phyloP scores from a whole-genome alignment of 2,797 vertebrate species.

The Anas flavirostris region DNA sequence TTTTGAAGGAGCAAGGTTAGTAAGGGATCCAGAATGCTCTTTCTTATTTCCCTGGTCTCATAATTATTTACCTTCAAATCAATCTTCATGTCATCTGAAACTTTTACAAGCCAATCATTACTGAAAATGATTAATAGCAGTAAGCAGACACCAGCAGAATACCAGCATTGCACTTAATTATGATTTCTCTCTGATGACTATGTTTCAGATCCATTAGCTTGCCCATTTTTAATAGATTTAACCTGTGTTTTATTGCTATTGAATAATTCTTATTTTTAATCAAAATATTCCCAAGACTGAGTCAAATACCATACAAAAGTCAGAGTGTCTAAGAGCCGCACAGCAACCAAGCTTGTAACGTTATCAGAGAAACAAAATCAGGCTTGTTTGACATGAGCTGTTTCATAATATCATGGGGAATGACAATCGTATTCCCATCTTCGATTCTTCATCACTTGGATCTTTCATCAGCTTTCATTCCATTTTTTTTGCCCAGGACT shows the following conservation, averaged over 20 bases:
- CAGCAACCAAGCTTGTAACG: neutral
- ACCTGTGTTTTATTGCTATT: constrained; percentile 54
- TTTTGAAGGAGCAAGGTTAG: neutral
- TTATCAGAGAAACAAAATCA: neutral
- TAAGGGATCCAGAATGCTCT: neutral
- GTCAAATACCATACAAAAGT: neutral
- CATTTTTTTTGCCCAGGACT: neutral
- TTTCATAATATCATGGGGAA: neutral
- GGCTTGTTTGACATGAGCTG: neutral
- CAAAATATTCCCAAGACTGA: constrained; percentile 23
- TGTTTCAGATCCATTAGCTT: constrained; percentile 43
- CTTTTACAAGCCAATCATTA: constrained; percentile 48
- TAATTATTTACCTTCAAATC: constrained; percentile 54
- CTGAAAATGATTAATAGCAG: constrained; percentile 50
- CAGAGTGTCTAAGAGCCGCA: neutral
- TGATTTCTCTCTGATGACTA: constrained; percentile 48
- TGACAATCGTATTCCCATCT: neutral
- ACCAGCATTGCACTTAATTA: constrained; percentile 54
- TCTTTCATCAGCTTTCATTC: neutral
- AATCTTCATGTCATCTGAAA: constrained; percentile 49
- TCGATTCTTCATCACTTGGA: neutral
- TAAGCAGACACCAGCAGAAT: constrained; percentile 36
- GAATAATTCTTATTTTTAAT: constrained; percentile 47
- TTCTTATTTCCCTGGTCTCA: constrained; percentile 9
- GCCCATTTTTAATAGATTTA: constrained; percentile 57